These are phyloP conservation scores for Paguma larvata DNA, from an alignment of 2,797 vertebrate genomes.

Conservation along the genomic window DNA sequence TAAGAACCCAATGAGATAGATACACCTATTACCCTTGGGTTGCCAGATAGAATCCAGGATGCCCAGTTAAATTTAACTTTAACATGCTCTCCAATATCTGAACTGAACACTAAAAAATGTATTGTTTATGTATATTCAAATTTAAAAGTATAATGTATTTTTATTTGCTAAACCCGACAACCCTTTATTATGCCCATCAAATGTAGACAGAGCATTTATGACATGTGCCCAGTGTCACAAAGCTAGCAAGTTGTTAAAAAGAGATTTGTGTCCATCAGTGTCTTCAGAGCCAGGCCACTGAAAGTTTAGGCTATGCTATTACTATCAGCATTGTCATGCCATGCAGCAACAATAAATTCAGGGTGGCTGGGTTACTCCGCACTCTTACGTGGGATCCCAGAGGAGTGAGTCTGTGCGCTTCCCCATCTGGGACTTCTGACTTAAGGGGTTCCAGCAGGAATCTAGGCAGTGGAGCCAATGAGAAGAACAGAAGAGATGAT, in stretches of 20 bases:
- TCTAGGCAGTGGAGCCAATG: neutral
- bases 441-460: neutral
- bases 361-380: neutral
- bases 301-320: rapidly evolving
- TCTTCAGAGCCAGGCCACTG: neutral
- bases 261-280: neutral
- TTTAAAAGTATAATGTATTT: neutral
- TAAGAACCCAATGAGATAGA: neutral
- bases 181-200: neutral
- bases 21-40: neutral
- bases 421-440: neutral
- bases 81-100: neutral
- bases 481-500: neutral
- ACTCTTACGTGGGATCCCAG: neutral
- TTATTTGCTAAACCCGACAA: neutral
- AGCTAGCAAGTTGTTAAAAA: neutral
- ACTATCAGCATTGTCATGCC: neutral
- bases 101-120: neutral
- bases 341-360: neutral
- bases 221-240: neutral
- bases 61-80: neutral
- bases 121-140: neutral
- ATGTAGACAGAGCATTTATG: neutral
- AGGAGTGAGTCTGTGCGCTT: neutral
- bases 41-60: neutral